Percentiles rank a stretch among this genome's conserved stretches.
Evolutionary conservation across 2,113 vertebrate genomes (phyloP).

Genomic region (Megalops atlanticus): DNA sequence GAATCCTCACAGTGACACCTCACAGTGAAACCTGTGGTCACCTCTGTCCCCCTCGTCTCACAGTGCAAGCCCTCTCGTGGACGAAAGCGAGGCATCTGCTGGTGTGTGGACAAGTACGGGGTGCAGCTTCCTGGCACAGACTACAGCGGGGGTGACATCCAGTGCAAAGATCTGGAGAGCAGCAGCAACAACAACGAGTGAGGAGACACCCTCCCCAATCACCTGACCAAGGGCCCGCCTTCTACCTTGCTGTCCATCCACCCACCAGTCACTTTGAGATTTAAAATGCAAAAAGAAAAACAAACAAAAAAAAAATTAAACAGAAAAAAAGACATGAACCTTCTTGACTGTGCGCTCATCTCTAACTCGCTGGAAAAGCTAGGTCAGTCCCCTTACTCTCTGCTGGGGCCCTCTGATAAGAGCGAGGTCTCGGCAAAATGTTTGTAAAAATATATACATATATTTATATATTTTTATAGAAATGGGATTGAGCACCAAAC

Average conservation of each 20-base stretch:
- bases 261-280: slow-evolving; percentile 66
- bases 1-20: background rate
- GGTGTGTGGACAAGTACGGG: slow-evolving; percentile 98
- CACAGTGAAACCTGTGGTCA: slow-evolving; percentile 14
- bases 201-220: slow-evolving; percentile 51
- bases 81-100: slow-evolving; percentile 94
- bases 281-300: slow-evolving; percentile 52
- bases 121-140: slow-evolving; percentile 92
- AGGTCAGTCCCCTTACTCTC: slow-evolving; percentile 52
- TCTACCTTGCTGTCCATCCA: slow-evolving; percentile 63
- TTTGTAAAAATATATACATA: slow-evolving; percentile 67
- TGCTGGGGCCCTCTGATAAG: slow-evolving; percentile 37
- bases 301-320: slow-evolving; percentile 47
- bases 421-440: slow-evolving; percentile 54
- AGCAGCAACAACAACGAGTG: slow-evolving; percentile 91
- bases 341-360: slow-evolving; percentile 67
- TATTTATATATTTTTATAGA: slow-evolving; percentile 73
- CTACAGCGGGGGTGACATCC: slow-evolving; percentile 88
- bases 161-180: slow-evolving; percentile 93
- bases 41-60: slow-evolving; percentile 27
- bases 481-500: slow-evolving; percentile 59
- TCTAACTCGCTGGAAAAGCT: slow-evolving; percentile 58
- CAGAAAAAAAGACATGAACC: slow-evolving; percentile 64
- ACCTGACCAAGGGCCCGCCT: slow-evolving; percentile 69
- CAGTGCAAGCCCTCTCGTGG: slow-evolving; percentile 98